phyloP scores from a whole-genome alignment of 2,888 invertebrate genomes.

The Lasioglossum calceatum region DNA sequence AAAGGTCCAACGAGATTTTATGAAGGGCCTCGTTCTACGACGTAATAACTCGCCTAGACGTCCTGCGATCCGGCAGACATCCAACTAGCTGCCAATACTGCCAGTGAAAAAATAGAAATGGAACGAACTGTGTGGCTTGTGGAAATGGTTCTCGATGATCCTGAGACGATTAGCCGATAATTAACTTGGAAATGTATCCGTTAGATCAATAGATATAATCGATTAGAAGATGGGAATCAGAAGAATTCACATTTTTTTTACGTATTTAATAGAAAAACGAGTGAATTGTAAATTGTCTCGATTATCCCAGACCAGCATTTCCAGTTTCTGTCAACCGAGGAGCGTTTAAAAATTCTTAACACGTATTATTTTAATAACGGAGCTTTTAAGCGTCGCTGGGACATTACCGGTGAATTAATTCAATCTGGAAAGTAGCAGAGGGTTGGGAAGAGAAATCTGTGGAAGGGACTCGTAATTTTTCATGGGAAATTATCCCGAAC shows the following conservation, averaged over 20 bases:
- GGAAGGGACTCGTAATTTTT: slow-evolving; percentile 2
- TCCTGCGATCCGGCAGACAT: slow-evolving; percentile 49
- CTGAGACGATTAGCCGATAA: not conserved
- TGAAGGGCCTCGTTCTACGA: slow-evolving; percentile 53
- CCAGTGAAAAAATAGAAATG: not conserved
- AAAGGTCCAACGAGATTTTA: slow-evolving; percentile 49
- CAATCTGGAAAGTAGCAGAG: not conserved
- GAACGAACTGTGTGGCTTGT: not conserved
- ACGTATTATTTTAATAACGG: slow-evolving; percentile 30
- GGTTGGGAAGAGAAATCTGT: not conserved
- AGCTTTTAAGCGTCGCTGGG: slow-evolving; percentile 27
- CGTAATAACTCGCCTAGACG: slow-evolving; percentile 64
- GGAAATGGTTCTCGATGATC: not conserved
- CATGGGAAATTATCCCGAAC: slow-evolving; percentile 9
- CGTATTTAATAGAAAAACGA: not conserved
- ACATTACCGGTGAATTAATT: slow-evolving; percentile 16
- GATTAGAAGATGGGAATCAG: not conserved
- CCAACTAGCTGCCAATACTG: slow-evolving; percentile 62
- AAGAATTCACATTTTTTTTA: too few relatives aligned
- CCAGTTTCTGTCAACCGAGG: not conserved
- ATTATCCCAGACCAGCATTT: slow-evolving; percentile 5
- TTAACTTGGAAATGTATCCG: not conserved
- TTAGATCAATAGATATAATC: not conserved
- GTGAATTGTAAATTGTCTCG: not conserved
- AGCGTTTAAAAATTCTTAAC: slow-evolving; percentile 7